These are phyloP conservation scores for Perodicticus potto DNA, from an alignment of 2,797 vertebrate species.

Conservation along the genomic window DNA sequence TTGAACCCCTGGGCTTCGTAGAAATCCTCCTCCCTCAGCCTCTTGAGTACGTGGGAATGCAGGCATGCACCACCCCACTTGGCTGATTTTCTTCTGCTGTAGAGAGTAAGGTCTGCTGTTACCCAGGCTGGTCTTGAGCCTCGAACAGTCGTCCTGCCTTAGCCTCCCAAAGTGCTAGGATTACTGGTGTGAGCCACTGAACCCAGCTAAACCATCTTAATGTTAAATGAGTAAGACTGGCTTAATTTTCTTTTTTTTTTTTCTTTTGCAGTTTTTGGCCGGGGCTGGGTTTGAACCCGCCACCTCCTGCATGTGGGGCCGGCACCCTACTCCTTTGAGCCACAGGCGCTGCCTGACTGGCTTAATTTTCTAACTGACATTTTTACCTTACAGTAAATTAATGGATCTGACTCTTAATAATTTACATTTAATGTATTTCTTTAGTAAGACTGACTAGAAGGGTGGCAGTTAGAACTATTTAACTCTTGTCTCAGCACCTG, in stretches of 20 bases:
- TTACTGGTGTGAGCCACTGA: background rate
- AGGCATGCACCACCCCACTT: background rate
- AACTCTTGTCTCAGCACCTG: background rate
- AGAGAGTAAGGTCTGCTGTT: background rate
- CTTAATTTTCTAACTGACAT: background rate
- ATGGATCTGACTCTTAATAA: background rate
- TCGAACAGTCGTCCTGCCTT: background rate
- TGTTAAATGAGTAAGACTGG: background rate
- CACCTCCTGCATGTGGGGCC: too few species aligned
- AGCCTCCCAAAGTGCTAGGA: background rate
- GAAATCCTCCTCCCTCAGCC: background rate
- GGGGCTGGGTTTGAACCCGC: too few species aligned
- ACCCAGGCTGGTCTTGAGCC: background rate
- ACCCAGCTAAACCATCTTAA: background rate
- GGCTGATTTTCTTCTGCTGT: background rate
- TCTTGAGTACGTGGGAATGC: background rate
- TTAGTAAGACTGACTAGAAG: background rate
- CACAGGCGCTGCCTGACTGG: too few species aligned
- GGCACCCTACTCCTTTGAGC: too few species aligned
- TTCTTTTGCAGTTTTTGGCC: too few species aligned
- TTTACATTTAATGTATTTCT: background rate
- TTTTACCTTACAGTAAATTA: background rate
- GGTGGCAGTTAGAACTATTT: background rate
- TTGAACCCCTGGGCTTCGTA: background rate
- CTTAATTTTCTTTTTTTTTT: too few species aligned